Base-by-base conservation (phyloP, 2,113 vertebrate genomes). In the Dasyprocta punctata region DNA sequence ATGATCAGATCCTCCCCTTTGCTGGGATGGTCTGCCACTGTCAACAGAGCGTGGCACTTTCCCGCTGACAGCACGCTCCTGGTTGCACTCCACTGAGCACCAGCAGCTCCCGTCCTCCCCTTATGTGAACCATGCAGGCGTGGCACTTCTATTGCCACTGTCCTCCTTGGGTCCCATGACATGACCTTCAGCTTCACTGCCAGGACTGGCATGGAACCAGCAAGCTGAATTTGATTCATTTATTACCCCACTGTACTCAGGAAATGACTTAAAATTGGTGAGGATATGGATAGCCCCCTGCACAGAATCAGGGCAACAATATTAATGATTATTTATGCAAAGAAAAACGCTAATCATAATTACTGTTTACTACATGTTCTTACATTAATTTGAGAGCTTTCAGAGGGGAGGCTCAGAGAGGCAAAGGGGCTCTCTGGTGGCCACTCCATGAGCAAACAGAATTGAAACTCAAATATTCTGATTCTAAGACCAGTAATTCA, bases 271-370 rank as follows among this genome's bases (percentile, higher is more conserved):
- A 73, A 47, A 71, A 77, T 10, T 61, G 60, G 30, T 12, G 38
- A 95, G 71, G 38, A 7, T 20, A 4, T 67, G 82, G 77, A 69
- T 24, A 28, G 7, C 28, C 58, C 69, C 73, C 73, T 30, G 44
- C 8, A 8, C 7, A 89, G 95, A 80, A 49, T 60, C 92, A 61
- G 71, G 60, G 73, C 52, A 89, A 30, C 65, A 24, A 56, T 52
- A 73, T 65, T 88, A 75, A 87, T 61, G 83, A 88, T 86, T 60
- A 81, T 89, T 89, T 94, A 81, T 87, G 92, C 91, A 94, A 49
- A 84, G 87, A 33, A 33, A 91, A 61, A 80, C 9, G n/a, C 88
- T 91, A n/a, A 86, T 91, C 67, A 12, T 71, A 82, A 95, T 44
- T 91, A 60, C 89, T 91, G 3, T 86, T 95, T 89, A 80, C 93